Base-by-base conservation (phyloP, 2,888 invertebrate species). In the Mycogona germanica region DNA sequence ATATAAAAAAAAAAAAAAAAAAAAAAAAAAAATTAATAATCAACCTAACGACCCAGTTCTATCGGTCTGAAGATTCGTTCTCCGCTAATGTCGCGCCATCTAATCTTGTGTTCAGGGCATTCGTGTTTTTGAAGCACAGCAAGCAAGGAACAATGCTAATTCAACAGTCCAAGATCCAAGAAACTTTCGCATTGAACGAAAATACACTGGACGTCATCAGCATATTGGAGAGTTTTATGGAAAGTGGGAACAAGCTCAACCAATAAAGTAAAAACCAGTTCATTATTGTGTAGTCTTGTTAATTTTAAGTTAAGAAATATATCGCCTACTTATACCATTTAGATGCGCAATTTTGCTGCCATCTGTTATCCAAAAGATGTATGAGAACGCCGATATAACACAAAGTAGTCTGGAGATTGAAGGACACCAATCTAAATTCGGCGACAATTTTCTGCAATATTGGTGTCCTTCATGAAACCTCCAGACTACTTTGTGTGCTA, bases 81-180 rank as follows among this genome's bases (percentile, higher is more conserved):
- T 45, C 19, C 9, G 26, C 7, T 12, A n/a, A 45, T 45, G 41
- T 9, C 9, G n/a, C n/a, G n/a, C 9, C 41, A 17, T 41, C 7
- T 41, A 17, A 9, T 45, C 26, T 21, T 6, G 21, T 21, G 5
- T 51, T 29, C 28, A 51, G 51, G n/a, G 51, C 51, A 0, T 51
- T 40, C 19, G n/a, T 51, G n/a, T 51, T 51, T 32, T 44, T 51
- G 38, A 51, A 44, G 44, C 42, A 29, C 14, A 51, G 51, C 26
- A 51, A 51, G 32, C 42, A 42, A 14, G 44, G 44, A 19, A 26
- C 12, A 17, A 26, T 51, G 29, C 44, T 51, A 44, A n/a, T 51
- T 14, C 44, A 51, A 17, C 28, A 51, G 19, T 42, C 44, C 5
- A 51, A 51, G 28, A 23, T 44, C 7, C 29, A 51, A 30, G 48